Evolutionary conservation across 1,140 invertebrate genomes (phyloP), one percentile per base, ranked within the genome.

Genomic region (Drosophila trapezifrons): DNA sequence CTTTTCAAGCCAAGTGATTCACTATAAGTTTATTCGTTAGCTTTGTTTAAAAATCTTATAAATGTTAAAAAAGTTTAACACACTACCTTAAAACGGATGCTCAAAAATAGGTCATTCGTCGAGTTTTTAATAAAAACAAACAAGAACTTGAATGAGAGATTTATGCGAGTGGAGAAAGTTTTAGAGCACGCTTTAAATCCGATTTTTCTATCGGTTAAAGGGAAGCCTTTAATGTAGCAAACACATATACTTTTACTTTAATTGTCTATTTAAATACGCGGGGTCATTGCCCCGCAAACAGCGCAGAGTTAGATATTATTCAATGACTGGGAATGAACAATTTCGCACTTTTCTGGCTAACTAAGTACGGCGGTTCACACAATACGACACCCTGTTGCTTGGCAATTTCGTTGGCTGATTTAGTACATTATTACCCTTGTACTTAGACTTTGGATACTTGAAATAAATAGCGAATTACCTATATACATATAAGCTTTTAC

Each of bases 401-500:
- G 37, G 45, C 17, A 25, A 20, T 40, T 52, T 40, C 15, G 5
- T 40, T 62, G 37, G 18, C 32, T 4, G 18, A 45, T 58, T 58
- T 58, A 2, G 25, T 43, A 29, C 37, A 58, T 20, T 37, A 29
- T 40, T 40, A 27, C 22, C 59, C 27, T 43, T 8, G 25, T 22
- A 22, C 37, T 40, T 32, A 42, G 45, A 65, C 65, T 69, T 69
- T 66, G 65, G 37, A 66, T 66, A 69, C 37, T 9, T 43, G 1
- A 25, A 71, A 49, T 58, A 57, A 40, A 40, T 55, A 32, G 27
- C 32, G 25, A 56, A 35, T 29, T 49, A 32, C 29, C 62, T 51
- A 49, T 22, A 40, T 32, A 22, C 22, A 12, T 27, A 0, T 18
- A 35, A 3, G 13, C 32, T 64, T 38, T 57, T 49, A 57, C 13